Percentiles rank a stretch among this genome's conserved stretches.
Evolutionary conservation across 2,113 vertebrate genomes (phyloP).

Genomic region (Climacteris rufus): DNA sequence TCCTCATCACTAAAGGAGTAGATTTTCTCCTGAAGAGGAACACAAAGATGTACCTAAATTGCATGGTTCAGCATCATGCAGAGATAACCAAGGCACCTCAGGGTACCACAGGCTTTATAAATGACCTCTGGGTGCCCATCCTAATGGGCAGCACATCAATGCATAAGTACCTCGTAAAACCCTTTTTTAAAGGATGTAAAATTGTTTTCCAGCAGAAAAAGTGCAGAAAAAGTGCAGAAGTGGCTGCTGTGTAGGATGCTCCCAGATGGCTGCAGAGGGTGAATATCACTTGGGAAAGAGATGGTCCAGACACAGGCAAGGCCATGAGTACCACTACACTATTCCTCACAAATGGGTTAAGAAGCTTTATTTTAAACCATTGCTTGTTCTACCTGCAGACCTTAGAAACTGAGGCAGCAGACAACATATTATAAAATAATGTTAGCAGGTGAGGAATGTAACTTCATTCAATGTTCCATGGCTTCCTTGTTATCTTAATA

Average conservation of each 20-base stretch:
- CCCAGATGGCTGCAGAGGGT: not conserved
- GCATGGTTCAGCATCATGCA: not conserved
- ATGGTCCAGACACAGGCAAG: not conserved
- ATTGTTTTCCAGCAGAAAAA: not conserved
- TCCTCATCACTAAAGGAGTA: not conserved
- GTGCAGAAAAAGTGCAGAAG: too few species aligned
- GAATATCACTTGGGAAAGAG: not conserved
- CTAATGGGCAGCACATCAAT: not conserved
- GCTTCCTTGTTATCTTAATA: not conserved
- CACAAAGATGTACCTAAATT: not conserved
- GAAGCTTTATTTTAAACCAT: not conserved
- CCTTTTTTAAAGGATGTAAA: not conserved
- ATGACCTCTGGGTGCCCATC: too few species aligned
- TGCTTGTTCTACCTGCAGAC: not conserved
- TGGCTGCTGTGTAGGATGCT: not conserved
- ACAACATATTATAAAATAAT: not conserved
- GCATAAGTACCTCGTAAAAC: not conserved
- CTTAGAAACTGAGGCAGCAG: not conserved
- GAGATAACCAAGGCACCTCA: not conserved
- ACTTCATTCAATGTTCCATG: not conserved
- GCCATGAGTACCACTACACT: rapidly evolving
- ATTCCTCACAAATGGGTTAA: not conserved
- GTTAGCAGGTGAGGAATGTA: not conserved
- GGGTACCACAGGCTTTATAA: not conserved
- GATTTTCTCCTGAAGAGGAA: not conserved